Evolutionary conservation across 2,113 vertebrate species (phyloP), one percentile per base, ranked within the genome.

Genomic region (Corythaeola cristata): DNA sequence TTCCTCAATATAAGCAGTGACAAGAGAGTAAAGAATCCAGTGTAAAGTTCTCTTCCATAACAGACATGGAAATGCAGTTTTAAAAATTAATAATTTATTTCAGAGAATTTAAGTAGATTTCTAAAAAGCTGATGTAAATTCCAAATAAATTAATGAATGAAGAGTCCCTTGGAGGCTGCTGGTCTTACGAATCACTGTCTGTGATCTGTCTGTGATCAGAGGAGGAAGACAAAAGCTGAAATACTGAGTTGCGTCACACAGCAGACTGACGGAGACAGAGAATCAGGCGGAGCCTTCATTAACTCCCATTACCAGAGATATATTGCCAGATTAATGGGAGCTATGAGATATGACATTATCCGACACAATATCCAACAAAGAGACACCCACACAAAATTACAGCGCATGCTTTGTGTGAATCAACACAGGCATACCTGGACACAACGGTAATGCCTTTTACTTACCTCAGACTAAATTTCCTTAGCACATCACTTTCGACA

Each of bases 341-440:
- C 91, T 33, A 30, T 26, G 74, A 85, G 49, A 88, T 82, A 28
- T 7, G 23, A 9, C 18, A 49, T 76, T 75, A 86, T 94, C 80
- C 91, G 78, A 78, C 35, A 56, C 69, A 95, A 89, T 75, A 78
- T 8, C 84, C 71, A 85, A 53, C 52, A 39, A 44, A 93, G 90
- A 92, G 73, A 76, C 96, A 95, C 94, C 94, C 91, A 96, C 88
- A 44, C 32, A 3, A 93, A 94, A 96, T 96, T 92, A 86, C 1
- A 74, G 86, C 13, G 52, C 76, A 13, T 33, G 56, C 56, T 50
- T 28, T 28, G 60, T 50, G 76, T 96, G 96, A 96, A 97, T 94
- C 93, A 97, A 91, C 92, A 56, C 20, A 74, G 60, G 60, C 94
- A 97, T 97, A 96, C 68, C 59, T 97, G 81, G 55, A 30, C 4